Base-by-base conservation (phyloP, 2,797 vertebrate species). In the Aselliscus stoliczkanus region DNA sequence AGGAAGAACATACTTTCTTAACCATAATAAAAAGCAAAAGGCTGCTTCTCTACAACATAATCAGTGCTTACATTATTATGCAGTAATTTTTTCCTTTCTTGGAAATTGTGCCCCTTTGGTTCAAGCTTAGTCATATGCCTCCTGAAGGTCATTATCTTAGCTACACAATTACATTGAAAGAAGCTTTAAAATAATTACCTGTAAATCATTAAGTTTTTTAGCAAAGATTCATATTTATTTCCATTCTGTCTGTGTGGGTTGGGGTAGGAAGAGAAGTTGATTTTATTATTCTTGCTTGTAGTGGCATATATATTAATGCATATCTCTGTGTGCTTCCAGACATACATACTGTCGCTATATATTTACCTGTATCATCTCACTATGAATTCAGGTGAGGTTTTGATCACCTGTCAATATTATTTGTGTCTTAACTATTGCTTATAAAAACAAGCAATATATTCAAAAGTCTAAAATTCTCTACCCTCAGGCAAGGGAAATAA, bases 101-200 rank as follows among this genome's bases (percentile, higher is more conserved):
- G 76, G 58, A 42, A 94, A 80, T 65, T 72, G 4, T 37, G 13
- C 20, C 72, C 1, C 6, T 94, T 82, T 31, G 23, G 44, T 93
- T 88, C 65, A 14, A 34, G 64, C 5, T 75, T 44, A 89, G 20
- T 87, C 9, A 13, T 7, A 39, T 21, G 8, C 5, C 4, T 86
- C 60, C 56, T 81, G 54, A 82, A 89, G 83, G 42, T 3, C 27
- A 65, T 60, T 67, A n/a, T 37, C 47, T 76, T 88, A 70, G 39
- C 50, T 89, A 73, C 7, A 31, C 27, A 75, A 58, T 15, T 75
- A 79, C 21, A 15, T 90, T 69, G 70, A 79, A 82, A 83, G 37
- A 89, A 94, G 87, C 17, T 83, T 95, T 64, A 75, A 93, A 96
- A 64, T 70, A 84, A 42, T 65, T 70, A 44, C 12, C 29, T 88